These are phyloP conservation scores for Glaucidium brasilianum DNA, from an alignment of 2,113 vertebrate genomes.

Conservation along the genomic window DNA sequence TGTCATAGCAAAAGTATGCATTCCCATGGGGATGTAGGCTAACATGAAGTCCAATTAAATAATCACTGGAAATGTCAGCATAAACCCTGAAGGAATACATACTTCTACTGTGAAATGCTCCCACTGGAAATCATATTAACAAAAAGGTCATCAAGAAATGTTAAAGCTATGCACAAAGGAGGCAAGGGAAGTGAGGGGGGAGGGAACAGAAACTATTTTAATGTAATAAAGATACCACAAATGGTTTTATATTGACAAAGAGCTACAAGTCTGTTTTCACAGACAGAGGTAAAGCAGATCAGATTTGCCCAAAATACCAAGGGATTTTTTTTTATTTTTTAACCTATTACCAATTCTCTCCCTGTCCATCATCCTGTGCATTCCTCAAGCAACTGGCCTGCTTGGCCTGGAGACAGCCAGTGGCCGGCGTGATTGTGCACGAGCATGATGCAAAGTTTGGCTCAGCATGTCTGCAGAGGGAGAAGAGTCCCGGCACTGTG, in stretches of 20 bases:
- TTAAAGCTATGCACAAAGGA: neutral
- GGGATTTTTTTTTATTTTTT: neutral
- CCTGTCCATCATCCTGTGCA: neutral
- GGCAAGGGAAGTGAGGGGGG: neutral
- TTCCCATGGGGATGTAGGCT: slow-evolving; percentile 38
- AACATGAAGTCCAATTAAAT: slow-evolving; percentile 68
- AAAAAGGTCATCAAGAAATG: slow-evolving; percentile 64
- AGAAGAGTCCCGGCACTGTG: neutral
- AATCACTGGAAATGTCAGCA: slow-evolving; percentile 65
- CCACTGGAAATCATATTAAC: slow-evolving; percentile 53
- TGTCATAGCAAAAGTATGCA: slow-evolving; percentile 63
- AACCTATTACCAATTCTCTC: neutral
- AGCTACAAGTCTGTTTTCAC: neutral
- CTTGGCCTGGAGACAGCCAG: neutral
- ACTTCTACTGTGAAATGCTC: slow-evolving; percentile 63
- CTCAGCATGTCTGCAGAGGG: neutral
- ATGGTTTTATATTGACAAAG: neutral
- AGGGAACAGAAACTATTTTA: slow-evolving; percentile 36
- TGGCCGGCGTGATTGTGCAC: fast-evolving
- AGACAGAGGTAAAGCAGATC: neutral
- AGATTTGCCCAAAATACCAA: neutral
- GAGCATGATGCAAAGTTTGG: neutral
- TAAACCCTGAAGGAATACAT: slow-evolving; percentile 59
- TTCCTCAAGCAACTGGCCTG: neutral
- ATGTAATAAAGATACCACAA: slow-evolving; percentile 13